Percentiles rank a stretch among this genome's conserved stretches.
phyloP scores from a whole-genome alignment of 2,888 invertebrate species.

The Cephus pygmeus region DNA sequence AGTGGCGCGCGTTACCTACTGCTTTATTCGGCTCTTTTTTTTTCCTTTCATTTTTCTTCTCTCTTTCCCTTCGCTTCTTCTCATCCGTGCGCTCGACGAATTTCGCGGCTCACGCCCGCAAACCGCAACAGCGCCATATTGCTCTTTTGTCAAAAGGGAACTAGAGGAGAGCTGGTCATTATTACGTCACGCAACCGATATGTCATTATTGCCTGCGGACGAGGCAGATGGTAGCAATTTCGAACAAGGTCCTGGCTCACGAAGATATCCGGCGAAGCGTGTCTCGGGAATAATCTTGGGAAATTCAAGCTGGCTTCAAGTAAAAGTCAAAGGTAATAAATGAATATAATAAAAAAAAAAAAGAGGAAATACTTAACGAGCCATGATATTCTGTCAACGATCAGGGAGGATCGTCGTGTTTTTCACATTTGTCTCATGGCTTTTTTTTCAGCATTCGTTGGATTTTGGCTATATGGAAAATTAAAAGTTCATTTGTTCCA shows the following conservation, averaged over 20 bases:
- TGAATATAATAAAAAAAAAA: neutral
- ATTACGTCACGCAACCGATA: slow-evolving; percentile 41
- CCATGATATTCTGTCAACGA: neutral
- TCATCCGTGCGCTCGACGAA: neutral
- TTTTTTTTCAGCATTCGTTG: neutral
- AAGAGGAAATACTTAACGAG: neutral
- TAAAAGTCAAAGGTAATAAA: neutral
- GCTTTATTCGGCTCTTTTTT: neutral
- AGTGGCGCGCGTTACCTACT: neutral
- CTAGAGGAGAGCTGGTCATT: slow-evolving; percentile 5
- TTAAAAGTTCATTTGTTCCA: neutral
- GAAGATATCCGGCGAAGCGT: slow-evolving; percentile 3
- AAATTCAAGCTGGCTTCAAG: neutral
- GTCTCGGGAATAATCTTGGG: neutral
- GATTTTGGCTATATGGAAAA: neutral
- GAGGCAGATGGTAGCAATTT: slow-evolving; percentile 38
- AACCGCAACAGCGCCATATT: slow-evolving; percentile 60
- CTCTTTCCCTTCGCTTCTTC: neutral
- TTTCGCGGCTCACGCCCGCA: slow-evolving; percentile 40
- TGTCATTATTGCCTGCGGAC: slow-evolving; percentile 32
- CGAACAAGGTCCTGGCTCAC: neutral
- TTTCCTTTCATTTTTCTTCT: neutral
- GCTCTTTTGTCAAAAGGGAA: slow-evolving; percentile 49
- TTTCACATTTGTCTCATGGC: neutral
- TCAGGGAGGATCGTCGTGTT: neutral